Percentiles rank a stretch among this genome's conserved stretches.
Evolutionary conservation across 2,113 vertebrate genomes (phyloP).

Genomic region (Aegotheles bennettii): DNA sequence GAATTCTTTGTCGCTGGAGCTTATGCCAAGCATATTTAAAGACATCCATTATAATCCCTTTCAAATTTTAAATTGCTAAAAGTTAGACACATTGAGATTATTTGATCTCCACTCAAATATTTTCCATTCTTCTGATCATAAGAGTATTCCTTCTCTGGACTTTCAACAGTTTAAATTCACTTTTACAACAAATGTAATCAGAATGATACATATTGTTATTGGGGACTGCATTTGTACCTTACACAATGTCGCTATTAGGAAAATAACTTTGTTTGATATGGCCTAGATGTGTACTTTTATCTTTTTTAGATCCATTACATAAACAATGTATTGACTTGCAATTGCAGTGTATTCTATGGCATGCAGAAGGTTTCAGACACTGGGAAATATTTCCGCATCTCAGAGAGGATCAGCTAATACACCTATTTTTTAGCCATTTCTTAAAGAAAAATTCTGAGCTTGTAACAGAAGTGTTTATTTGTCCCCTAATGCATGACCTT

Average conservation of each 20-base stretch:
- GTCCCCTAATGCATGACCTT: not conserved
- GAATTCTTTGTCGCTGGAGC: not conserved
- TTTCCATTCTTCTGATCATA: not conserved
- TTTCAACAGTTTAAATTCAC: not conserved
- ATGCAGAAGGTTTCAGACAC: not conserved
- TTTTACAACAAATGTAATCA: not conserved
- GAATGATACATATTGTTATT: not conserved
- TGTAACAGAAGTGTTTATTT: not conserved
- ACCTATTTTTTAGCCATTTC: not conserved
- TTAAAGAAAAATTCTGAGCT: not conserved
- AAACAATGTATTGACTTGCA: not conserved
- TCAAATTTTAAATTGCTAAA: not conserved
- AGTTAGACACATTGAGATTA: not conserved
- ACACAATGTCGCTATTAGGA: not conserved
- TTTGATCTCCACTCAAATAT: not conserved
- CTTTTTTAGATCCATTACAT: not conserved
- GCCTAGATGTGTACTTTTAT: not conserved
- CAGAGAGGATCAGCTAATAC: not conserved
- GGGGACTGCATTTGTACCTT: not conserved
- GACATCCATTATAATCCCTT: not conserved
- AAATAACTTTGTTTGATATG: not conserved
- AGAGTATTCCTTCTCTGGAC: not conserved
- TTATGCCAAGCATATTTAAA: not conserved
- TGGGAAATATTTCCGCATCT: not conserved
- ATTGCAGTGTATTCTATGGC: not conserved